Evolutionary conservation across 2,797 vertebrate species (phyloP).

Genomic region (Sebastes trivittatus): DNA sequence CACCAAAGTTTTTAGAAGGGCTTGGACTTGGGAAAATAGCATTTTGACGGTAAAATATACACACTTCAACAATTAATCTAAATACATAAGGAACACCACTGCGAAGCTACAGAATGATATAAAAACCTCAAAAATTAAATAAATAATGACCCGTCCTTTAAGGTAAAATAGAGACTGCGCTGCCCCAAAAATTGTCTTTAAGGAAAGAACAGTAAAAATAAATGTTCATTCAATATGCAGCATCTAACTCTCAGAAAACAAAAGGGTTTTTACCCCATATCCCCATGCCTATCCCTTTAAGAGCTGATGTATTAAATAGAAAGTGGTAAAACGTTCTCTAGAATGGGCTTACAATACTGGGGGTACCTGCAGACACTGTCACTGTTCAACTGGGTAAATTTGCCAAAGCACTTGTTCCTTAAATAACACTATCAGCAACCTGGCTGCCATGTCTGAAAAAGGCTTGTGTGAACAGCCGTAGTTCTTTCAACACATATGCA

Average conservation of each 20-base stretch:
- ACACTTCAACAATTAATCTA: too few species aligned
- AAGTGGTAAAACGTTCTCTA: not conserved
- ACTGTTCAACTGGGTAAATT: not conserved
- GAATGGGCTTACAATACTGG: not conserved
- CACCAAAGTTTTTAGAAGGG: too few species aligned
- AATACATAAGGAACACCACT: too few species aligned
- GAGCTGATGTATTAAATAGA: not conserved
- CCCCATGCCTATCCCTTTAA: not conserved
- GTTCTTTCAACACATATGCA: conserved; percentile 30
- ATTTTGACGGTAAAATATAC: too few species aligned
- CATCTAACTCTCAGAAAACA: not conserved
- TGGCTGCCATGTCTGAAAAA: conserved; percentile 6
- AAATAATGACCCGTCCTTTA: not conserved
- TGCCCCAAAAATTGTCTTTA: not conserved
- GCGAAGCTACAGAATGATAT: too few species aligned
- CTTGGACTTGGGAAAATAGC: too few species aligned
- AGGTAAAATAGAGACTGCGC: not conserved
- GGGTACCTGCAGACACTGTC: not conserved
- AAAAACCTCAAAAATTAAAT: too few species aligned
- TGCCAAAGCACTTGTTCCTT: not conserved
- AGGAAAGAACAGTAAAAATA: not conserved
- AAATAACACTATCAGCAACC: not conserved
- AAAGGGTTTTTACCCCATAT: not conserved
- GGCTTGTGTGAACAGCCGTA: conserved; percentile 23
- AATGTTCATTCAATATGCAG: not conserved